Base-by-base conservation (phyloP, 2,888 invertebrate species). In the Smittia sp. region DNA sequence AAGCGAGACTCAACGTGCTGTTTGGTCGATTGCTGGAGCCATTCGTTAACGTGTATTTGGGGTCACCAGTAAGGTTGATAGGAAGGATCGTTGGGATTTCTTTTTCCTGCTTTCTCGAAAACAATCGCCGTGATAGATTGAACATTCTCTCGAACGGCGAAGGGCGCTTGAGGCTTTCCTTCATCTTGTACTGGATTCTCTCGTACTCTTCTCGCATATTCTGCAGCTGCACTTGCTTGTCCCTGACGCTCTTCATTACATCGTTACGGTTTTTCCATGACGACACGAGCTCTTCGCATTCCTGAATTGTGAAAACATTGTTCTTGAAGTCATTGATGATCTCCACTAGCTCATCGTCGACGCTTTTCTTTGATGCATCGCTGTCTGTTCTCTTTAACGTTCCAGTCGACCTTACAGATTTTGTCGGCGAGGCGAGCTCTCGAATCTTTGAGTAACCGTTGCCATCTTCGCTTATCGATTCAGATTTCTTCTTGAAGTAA, bases 301-400 rank as follows among this genome's bases (percentile, higher is more conserved):
- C 93, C 0, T 89, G 86, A 78, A 94, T 91, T 0, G 92, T 90
- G 76, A 93, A 90, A 1, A 93, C 92, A 79, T 94, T 93, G 78
- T 93, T 93, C 80, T 94, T 94, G 78, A 93, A 94, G 78, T 94
- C 93, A 78, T 90, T 92, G 79, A 94, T 92, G 69, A 94, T 92
- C 83, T 94, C 93, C 1, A 91, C 87, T 74, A 94, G 84, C 79
- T 94, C 93, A 76, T 92, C 92, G 79, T 93, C 82, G 3, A 79
- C 82, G 75, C 81, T 83, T 15, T 79, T 78, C 0, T 80, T 79
- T 0, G 77, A 77, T 1, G 58, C 58, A 75, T 82, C 81, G 69
- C 81, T 82, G 15, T 79, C 81, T 13, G 80, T 80, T 13, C 82
- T 77, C 74, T 81, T 82, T 0, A 83, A 76, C 0, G 81, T 82